These are phyloP conservation scores for Steinernema khuongi DNA, from an alignment of 1,140 invertebrate genomes.

Conservation along the genomic window DNA sequence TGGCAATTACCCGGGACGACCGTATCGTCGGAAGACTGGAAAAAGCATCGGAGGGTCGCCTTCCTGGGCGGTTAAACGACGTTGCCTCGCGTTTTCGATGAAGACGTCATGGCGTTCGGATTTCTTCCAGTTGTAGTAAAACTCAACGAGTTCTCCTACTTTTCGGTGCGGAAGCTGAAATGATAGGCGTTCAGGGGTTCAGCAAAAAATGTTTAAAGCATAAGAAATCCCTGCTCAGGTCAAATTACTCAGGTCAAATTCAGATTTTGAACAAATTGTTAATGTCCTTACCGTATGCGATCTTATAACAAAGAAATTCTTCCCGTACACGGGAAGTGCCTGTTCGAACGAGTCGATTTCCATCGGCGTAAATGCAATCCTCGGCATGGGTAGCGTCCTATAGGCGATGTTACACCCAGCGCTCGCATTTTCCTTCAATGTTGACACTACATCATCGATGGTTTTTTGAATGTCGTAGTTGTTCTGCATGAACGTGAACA, in stretches of 20 bases:
- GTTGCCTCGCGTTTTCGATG: background rate
- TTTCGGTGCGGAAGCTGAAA: constrained; percentile 25
- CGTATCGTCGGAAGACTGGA: background rate
- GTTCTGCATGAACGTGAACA: background rate
- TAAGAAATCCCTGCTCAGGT: constrained; percentile 12
- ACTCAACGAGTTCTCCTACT: constrained; percentile 30
- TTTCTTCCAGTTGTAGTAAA: constrained; percentile 36
- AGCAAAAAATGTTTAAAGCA: background rate
- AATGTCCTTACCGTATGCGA: constrained; percentile 24
- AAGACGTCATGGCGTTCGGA: constrained; percentile 29
- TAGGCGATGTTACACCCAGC: background rate
- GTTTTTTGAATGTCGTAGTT: background rate
- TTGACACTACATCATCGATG: background rate
- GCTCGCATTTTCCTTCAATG: background rate
- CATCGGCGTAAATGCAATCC: background rate
- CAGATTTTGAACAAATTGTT: background rate
- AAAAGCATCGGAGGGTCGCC: constrained; percentile 3
- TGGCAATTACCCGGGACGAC: background rate
- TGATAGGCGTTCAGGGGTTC: background rate
- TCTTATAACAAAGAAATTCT: constrained; percentile 18
- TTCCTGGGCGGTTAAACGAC: background rate
- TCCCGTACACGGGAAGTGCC: constrained; percentile 20
- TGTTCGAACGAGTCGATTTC: background rate
- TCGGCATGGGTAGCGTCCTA: background rate
- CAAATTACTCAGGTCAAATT: background rate